These are phyloP conservation scores for Smittia aterrima DNA, from an alignment of 2,888 invertebrate genomes.

Conservation along the genomic window DNA sequence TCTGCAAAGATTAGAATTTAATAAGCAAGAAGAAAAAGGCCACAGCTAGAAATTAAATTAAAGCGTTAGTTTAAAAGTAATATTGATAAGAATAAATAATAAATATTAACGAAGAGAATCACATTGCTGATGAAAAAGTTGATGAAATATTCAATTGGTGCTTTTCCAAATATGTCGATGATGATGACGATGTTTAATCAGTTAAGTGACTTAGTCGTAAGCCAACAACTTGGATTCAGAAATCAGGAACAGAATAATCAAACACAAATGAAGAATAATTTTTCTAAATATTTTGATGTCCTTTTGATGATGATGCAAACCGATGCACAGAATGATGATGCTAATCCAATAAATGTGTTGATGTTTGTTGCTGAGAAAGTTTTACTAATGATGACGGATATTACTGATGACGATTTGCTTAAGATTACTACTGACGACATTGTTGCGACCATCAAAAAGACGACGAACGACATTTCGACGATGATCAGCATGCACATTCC, in stretches of 20 bases:
- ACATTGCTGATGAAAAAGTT: conserved; percentile 17
- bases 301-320: conserved; percentile 4
- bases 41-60: conserved; percentile 11
- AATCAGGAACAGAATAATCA: conserved; percentile 41
- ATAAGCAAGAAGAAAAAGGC: conserved; percentile 31
- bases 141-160: conserved; percentile 41
- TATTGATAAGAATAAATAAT: conserved; percentile 13
- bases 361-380: conserved; percentile 36
- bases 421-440: conserved; percentile 7
- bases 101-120: conserved; percentile 33
- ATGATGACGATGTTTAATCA: conserved; percentile 38
- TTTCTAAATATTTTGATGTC: conserved; percentile 42
- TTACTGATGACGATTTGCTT: conserved; percentile 25
- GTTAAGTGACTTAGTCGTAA: conserved; percentile 36
- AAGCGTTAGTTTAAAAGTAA: neutral
- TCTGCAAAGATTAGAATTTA: conserved; percentile 27
- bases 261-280: conserved; percentile 35
- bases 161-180: conserved; percentile 41
- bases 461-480: neutral
- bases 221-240: conserved; percentile 33
- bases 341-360: conserved; percentile 34
- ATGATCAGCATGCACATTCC: conserved; percentile 26
- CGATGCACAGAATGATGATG: conserved; percentile 27
- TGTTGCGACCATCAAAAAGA: neutral
- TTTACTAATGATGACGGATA: conserved; percentile 26